phyloP scores from a whole-genome alignment of 2,113 vertebrate species.

The Tyrannus savana region DNA sequence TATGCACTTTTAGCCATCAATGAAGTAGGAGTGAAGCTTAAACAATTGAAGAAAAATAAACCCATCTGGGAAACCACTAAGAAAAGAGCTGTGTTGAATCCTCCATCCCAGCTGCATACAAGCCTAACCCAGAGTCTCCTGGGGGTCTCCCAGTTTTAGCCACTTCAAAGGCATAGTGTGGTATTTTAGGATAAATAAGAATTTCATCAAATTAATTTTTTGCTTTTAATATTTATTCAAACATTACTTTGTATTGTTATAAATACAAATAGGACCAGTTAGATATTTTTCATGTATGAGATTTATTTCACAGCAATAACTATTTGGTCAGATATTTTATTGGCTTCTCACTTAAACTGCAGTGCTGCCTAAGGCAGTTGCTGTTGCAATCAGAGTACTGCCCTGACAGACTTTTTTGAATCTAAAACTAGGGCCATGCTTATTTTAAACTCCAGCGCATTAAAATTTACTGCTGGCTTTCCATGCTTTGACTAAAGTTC shows the following conservation, averaged over 20 bases:
- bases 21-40: not conserved
- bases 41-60: not conserved
- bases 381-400: slow-evolving; percentile 1
- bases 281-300: not conserved
- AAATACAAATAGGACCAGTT: not conserved
- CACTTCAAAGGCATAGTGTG: not conserved
- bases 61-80: not conserved
- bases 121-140: not conserved
- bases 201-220: not conserved
- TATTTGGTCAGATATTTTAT: slow-evolving; percentile 10
- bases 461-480: slow-evolving; percentile 24
- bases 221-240: not conserved
- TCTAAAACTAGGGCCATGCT: not conserved
- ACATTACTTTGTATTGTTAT: not conserved
- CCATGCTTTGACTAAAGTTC: slow-evolving; percentile 5
- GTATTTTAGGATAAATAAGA: not conserved
- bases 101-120: not conserved
- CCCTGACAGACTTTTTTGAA: not conserved
- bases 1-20: not conserved
- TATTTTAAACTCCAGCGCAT: not conserved
- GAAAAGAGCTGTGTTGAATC: not conserved
- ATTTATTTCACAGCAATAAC: not conserved
- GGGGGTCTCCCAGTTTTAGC: not conserved
- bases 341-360: not conserved
- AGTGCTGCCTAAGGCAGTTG: not conserved